Base-by-base conservation (phyloP, 2,888 invertebrate species). In the Drosophila testacea region DNA sequence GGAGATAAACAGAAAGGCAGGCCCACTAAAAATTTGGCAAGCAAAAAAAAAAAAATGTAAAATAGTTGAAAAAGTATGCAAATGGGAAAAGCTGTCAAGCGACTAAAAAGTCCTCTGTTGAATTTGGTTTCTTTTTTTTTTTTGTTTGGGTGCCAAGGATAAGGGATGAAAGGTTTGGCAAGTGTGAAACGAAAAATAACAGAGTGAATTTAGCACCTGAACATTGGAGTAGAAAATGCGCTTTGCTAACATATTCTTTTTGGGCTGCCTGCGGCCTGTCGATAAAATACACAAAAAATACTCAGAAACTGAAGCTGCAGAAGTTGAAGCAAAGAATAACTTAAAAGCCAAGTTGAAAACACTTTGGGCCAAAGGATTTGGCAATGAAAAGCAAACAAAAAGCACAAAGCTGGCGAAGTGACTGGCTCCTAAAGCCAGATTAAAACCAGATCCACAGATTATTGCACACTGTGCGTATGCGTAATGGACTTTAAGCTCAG, bases 21-120 rank as follows among this genome's bases (percentile, higher is more conserved):
- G 48, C 30, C n/a, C 46, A 51, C 62, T 10, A 41, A 61, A 50
- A 63, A 69, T 57, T 55, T 56, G 4, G 44, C 39, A 51, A 65
- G 48, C n/a, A 59, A 34, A 51, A 36, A 41, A 34, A 51, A 36
- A 41, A 46, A 69, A 59, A 85, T 78, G 81, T 70, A 86, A 83
- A 85, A 88, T 76, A 80, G 83, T 76, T 75, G 78, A 68, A 80
- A 84, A 84, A 85, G 86, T 84, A 84, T 84, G 83, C 81, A 84
- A 84, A 84, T 88, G 69, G 77, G 55, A 41, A 69, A 65, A 79
- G 64, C 72, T 72, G 69, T 22, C 65, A 79, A 55, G 57, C 71
- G 75, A 52, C 67, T 65, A 62, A 69, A 73, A 69, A 65, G 62
- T 60, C 52, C 56, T 63, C 48, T 22, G 42, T 34, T 34, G 27